Conservation (phyloP, 2,888 invertebrate species). For the Leistus spinibarbis region DNA sequence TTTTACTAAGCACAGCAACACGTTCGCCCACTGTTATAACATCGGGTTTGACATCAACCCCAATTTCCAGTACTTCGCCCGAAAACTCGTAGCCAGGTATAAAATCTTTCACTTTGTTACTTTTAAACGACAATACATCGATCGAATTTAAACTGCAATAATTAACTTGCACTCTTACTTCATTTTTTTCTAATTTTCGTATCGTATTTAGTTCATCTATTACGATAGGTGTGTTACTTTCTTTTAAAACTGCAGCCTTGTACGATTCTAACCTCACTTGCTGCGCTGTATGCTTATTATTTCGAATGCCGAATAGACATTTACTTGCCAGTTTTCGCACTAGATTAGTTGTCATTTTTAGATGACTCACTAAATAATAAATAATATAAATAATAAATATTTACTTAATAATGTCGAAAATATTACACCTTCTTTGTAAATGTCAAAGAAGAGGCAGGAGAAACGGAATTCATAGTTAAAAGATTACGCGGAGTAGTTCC, state of each 20-base stretch:
- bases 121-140: constrained; percentile 62
- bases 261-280: constrained; percentile 45
- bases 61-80: constrained; percentile 66
- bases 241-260: constrained; percentile 61
- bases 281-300: constrained; percentile 13
- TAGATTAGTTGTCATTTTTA: constrained; percentile 24
- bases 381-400: too few relatives aligned
- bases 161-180: constrained; percentile 68
- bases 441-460: too few relatives aligned
- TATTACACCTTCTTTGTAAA: too few relatives aligned
- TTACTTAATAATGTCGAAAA: too few relatives aligned
- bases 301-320: constrained; percentile 8
- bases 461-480: too few relatives aligned
- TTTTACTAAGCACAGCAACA: constrained; percentile 64
- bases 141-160: constrained; percentile 70
- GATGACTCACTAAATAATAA: too few relatives aligned
- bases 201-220: constrained; percentile 57
- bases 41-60: constrained; percentile 56
- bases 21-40: constrained; percentile 64
- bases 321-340: constrained; percentile 20
- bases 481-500: too few relatives aligned
- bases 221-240: constrained; percentile 59
- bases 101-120: constrained; percentile 61
- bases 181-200: constrained; percentile 56
- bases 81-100: constrained; percentile 70